Evolutionary conservation across 2,797 vertebrate genomes (phyloP), one percentile per base, ranked within the genome.

Genomic region (Limnodromus scolopaceus): DNA sequence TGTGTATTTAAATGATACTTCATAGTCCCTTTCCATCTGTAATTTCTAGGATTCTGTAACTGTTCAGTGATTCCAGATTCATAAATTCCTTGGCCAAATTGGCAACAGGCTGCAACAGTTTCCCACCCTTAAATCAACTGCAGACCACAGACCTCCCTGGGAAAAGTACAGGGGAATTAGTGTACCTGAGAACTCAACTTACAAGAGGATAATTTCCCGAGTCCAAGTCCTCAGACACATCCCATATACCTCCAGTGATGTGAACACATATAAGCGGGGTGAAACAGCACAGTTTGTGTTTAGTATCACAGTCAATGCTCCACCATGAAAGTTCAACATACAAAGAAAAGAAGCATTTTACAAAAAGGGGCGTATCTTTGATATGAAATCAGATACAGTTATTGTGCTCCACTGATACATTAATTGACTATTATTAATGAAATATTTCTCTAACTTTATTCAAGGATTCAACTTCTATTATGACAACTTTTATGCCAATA

Each of bases 41-140:
- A 92, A 85, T 75, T 92, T 87, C 79, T 81, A 72, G 48, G 41
- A 78, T 65, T 95, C 75, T 91, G 30, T 86, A 91, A 65, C 76
- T 58, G 19, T 46, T 89, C 58, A n/a, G 91, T 57, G 87, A 94
- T 43, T 87, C 30, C 36, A 87, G 30, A 78, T 92, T 91, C 69
- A 91, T 85, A 89, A 95, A 93, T 65, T 87, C 60, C 39, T 89
- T 36, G 41, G 55, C 78, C 74, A 94, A 87, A 96, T 2, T 77
- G 58, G 82, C 82, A 89, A 80, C 41, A 68, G 53, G 15, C 71
- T 80, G 45, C 53, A 96, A 70, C 13, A 54, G 83, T 81, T 93
- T 95, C 89, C 81, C 84, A 71, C 68, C 49, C 53, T 88, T 95
- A 93, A 95, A 96, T 91, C 65, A 89, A 54, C 68, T 83, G 57